These are phyloP conservation scores for Pocota personata DNA, from an alignment of 2,888 invertebrate species.

Conservation along the genomic window DNA sequence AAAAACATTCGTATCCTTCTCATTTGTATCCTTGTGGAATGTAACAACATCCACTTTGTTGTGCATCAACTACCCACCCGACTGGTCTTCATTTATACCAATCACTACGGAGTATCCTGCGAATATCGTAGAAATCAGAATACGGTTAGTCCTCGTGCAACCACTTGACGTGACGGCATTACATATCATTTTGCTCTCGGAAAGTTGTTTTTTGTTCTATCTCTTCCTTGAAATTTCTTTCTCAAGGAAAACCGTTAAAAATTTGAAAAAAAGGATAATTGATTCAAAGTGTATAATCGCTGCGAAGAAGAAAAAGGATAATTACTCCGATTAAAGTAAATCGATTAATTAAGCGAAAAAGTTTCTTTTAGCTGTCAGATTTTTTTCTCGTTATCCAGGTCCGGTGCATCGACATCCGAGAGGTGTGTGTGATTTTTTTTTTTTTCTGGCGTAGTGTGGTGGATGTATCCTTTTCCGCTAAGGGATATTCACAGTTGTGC, in stretches of 20 bases:
- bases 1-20: conserved; percentile 8
- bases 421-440: conserved; percentile 13
- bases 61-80: conserved; percentile 40
- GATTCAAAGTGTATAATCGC: conserved; percentile 23
- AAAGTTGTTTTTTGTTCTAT: conserved; percentile 45
- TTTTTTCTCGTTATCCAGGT: conserved; percentile 30
- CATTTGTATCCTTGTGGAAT: conserved; percentile 40
- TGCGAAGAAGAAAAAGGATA: conserved; percentile 30
- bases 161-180: conserved; percentile 81
- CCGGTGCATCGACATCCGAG: conserved; percentile 44
- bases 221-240: background rate
- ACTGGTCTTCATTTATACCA: conserved; percentile 62
- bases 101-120: conserved; percentile 46
- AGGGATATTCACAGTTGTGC: conserved; percentile 63
- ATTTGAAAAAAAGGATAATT: conserved; percentile 49
- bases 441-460: conserved; percentile 30
- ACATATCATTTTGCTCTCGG: conserved; percentile 75
- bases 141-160: conserved; percentile 81
- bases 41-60: conserved; percentile 60
- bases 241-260: conserved; percentile 40
- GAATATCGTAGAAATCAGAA: conserved; percentile 60
- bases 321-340: conserved; percentile 54
- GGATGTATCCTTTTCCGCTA: conserved; percentile 50
- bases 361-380: conserved; percentile 36
- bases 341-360: conserved; percentile 62